These are phyloP conservation scores for Caenorhabditis sp. DNA, from an alignment of 2,888 invertebrate genomes.

Conservation along the genomic window DNA sequence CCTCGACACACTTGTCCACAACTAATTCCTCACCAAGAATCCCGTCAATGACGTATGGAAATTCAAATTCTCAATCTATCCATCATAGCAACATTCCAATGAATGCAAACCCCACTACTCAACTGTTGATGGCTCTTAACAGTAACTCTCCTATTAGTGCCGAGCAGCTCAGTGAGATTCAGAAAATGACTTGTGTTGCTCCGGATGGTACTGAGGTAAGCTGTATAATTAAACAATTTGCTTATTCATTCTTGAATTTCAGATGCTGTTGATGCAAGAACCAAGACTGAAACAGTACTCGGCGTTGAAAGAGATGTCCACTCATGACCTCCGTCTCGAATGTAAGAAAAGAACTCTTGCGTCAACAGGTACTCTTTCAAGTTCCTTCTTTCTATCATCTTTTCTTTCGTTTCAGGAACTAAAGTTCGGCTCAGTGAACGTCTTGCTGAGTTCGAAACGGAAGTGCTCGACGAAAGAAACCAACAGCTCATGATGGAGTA, in stretches of 20 bases:
- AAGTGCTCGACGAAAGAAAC: conserved; percentile 33
- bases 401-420: conserved; percentile 14
- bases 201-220: conserved; percentile 35
- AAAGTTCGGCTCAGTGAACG: conserved; percentile 34
- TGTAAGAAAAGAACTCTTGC: conserved; percentile 36
- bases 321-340: conserved; percentile 34
- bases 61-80: background rate
- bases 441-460: conserved; percentile 13
- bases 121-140: conserved; percentile 21
- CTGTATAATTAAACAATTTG: background rate
- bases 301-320: conserved; percentile 33
- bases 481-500: conserved; percentile 26
- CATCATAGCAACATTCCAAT: conserved; percentile 17
- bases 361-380: conserved; percentile 38
- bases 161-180: conserved; percentile 13
- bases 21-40: conserved; percentile 9
- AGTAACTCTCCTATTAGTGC: conserved; percentile 27
- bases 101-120: conserved; percentile 18
- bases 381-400: background rate
- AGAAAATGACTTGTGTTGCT: conserved; percentile 3
- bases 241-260: background rate
- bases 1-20: conserved; percentile 11
- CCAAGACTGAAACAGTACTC: conserved; percentile 43
- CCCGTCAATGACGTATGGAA: background rate
- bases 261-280: conserved; percentile 51